These are phyloP conservation scores for Indicator maculatus DNA, from an alignment of 2,113 vertebrate genomes.

Conservation along the genomic window DNA sequence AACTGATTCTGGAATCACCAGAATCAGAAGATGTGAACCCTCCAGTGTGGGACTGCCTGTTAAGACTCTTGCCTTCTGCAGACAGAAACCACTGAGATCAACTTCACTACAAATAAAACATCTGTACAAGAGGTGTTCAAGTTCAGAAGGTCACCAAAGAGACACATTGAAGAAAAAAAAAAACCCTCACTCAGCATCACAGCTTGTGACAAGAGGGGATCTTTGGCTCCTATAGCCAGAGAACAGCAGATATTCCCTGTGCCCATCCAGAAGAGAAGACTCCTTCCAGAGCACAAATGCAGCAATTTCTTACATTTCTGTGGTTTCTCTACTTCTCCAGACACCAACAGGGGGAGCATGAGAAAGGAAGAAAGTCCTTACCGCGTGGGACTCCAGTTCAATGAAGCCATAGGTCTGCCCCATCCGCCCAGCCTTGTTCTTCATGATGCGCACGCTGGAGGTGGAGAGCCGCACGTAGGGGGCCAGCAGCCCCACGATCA, in stretches of 20 bases:
- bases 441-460: slow-evolving; percentile 92
- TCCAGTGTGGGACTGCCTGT: background rate
- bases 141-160: background rate
- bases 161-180: background rate
- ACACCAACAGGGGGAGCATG: background rate
- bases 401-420: slow-evolving; percentile 92
- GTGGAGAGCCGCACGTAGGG: slow-evolving; percentile 90
- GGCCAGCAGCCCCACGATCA: slow-evolving; percentile 90
- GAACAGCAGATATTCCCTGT: background rate
- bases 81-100: background rate
- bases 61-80: background rate
- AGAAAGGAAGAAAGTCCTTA: slow-evolving; percentile 61
- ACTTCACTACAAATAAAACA: background rate
- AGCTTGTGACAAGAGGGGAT: background rate
- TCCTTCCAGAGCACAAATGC: background rate
- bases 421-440: slow-evolving; percentile 86
- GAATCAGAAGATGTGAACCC: background rate
- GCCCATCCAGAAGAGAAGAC: background rate
- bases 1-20: background rate
- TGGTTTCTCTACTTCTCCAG: background rate
- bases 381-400: slow-evolving; percentile 94
- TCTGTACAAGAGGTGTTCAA: background rate
- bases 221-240: background rate
- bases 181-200: background rate
- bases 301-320: background rate